Evolutionary conservation across 2,888 invertebrate genomes (phyloP).

Genomic region (Euclidia mi): DNA sequence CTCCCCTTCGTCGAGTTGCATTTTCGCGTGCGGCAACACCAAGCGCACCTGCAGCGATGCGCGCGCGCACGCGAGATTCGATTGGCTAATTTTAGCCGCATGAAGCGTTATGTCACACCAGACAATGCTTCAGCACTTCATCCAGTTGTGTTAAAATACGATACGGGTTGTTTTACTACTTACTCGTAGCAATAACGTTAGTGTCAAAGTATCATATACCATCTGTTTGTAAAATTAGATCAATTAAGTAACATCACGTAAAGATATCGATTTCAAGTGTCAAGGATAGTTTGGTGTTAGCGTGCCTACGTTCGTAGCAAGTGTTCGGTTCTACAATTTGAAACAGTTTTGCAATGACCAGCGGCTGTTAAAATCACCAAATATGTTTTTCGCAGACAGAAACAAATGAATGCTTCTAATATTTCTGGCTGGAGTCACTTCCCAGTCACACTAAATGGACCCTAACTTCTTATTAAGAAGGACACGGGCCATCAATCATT

Average conservation of each 20-base stretch:
- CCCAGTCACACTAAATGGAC: constrained; percentile 37
- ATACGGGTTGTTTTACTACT: constrained; percentile 43
- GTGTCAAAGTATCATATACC: constrained; percentile 5
- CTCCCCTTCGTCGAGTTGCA: constrained; percentile 56
- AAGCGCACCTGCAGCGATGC: constrained; percentile 83
- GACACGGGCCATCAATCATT: constrained; percentile 47
- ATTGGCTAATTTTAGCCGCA: constrained; percentile 81
- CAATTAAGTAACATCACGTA: constrained; percentile 9
- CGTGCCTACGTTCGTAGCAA: not conserved
- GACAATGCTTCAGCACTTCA: constrained; percentile 70
- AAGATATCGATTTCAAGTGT: constrained; percentile 16
- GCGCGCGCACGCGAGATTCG: constrained; percentile 72
- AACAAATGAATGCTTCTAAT: constrained; percentile 1
- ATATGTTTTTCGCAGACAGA: not conserved
- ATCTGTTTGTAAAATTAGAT: constrained; percentile 16
- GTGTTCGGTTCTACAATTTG: not conserved
- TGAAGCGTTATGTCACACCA: constrained; percentile 81
- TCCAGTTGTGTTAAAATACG: constrained; percentile 55
- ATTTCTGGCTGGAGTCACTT: constrained; percentile 3
- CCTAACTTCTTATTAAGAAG: constrained; percentile 51
- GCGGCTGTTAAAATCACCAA: too few relatives aligned
- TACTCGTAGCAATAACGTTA: constrained; percentile 46
- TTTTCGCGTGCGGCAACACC: constrained; percentile 73
- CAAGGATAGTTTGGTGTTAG: constrained; percentile 13
- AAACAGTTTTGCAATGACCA: too few relatives aligned